Conservation (phyloP, 2,113 vertebrate species). For the Oncorhynchus nerka region DNA sequence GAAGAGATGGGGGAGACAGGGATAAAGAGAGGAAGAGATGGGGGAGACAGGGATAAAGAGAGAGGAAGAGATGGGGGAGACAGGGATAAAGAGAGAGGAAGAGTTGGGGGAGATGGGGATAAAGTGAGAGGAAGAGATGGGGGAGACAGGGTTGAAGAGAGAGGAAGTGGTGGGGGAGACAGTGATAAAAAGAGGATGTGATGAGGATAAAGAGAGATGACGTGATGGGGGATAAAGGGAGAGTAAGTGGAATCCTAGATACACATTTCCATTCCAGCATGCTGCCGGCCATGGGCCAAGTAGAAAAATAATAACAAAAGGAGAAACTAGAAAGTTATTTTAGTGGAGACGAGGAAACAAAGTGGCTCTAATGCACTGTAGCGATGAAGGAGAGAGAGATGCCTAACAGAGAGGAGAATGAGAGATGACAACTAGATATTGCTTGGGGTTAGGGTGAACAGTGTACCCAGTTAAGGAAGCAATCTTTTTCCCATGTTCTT, state of each 20-base stretch:
- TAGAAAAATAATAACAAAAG: neutral
- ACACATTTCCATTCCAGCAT: constrained; percentile 16
- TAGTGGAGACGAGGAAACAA: neutral
- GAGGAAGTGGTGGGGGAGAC: too few species aligned
- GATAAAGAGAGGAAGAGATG: too few species aligned
- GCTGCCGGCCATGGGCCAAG: neutral
- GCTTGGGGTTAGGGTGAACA: constrained; percentile 11
- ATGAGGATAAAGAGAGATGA: neutral
- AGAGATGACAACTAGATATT: neutral
- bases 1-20: too few species aligned
- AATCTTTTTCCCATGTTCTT: constrained; percentile 16
- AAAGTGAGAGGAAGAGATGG: too few species aligned
- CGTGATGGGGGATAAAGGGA: constrained; percentile 17
- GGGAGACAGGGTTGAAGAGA: too few species aligned
- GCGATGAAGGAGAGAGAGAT: constrained; percentile 3
- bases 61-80: too few species aligned
- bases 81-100: too few species aligned
- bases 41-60: too few species aligned
- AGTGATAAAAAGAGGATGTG: too few species aligned
- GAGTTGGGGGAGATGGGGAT: too few species aligned
- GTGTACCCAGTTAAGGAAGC: constrained; percentile 17
- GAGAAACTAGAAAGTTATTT: constrained; percentile 22
- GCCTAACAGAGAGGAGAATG: neutral
- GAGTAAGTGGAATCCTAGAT: constrained; percentile 19
- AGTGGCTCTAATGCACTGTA: neutral